A percentile compares a stretch with the other conserved stretches of the same genome.
These are phyloP conservation scores for Pelecanoides urinatrix DNA, from an alignment of 2,113 vertebrate species.

Conservation along the genomic window DNA sequence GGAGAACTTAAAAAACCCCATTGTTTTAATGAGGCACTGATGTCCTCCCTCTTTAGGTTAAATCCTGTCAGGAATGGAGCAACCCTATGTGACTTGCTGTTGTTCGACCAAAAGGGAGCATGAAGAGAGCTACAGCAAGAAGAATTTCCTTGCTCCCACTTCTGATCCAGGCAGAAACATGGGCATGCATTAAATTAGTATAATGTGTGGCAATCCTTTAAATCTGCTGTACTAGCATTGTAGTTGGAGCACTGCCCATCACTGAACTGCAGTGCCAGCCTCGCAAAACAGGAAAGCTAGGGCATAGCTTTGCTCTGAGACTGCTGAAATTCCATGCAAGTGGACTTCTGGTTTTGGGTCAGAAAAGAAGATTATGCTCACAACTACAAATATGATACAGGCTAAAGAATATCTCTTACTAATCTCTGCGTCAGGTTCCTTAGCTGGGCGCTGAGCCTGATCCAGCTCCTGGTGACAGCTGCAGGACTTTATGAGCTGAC, in stretches of 20 bases:
- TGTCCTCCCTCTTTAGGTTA: background rate
- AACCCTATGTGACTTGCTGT: background rate
- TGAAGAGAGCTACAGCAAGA: background rate
- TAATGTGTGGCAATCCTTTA: background rate
- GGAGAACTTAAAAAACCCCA: background rate
- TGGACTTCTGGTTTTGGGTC: background rate
- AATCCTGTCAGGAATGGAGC: background rate
- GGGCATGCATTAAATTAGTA: background rate
- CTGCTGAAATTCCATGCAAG: background rate
- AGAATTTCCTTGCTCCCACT: background rate
- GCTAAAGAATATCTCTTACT: background rate
- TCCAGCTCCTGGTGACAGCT: background rate
- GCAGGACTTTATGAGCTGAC: background rate
- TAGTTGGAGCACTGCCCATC: background rate
- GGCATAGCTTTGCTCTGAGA: background rate
- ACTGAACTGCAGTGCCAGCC: background rate
- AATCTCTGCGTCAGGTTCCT: background rate
- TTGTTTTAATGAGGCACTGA: background rate
- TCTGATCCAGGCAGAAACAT: background rate
- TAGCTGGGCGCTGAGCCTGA: background rate
- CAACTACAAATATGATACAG: background rate
- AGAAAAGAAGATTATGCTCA: background rate
- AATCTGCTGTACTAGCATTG: background rate
- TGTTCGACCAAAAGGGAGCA: background rate
- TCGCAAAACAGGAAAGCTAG: background rate